Conservation (phyloP, 2,113 vertebrate species). For the Centrocercus urophasianus region DNA sequence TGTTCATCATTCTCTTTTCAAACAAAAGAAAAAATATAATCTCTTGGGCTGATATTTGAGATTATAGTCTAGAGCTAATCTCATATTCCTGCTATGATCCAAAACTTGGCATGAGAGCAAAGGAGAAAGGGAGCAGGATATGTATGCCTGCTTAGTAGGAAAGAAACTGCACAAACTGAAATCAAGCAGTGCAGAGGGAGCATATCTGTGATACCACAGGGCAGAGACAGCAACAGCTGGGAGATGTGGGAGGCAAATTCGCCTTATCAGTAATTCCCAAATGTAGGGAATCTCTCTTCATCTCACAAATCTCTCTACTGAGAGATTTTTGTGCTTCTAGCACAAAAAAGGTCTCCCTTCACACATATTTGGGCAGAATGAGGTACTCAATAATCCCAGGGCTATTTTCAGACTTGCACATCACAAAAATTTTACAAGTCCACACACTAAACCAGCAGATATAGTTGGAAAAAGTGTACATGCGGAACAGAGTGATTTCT, state of each 20-base stretch:
- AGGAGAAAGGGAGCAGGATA: neutral
- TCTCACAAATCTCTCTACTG: neutral
- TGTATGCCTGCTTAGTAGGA: neutral
- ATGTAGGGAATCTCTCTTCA: rapidly evolving
- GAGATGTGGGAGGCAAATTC: neutral
- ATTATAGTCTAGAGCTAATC: neutral
- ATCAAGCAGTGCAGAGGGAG: neutral
- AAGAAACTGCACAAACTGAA: neutral
- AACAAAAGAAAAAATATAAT: neutral
- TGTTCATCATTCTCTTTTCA: neutral
- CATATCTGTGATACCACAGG: rapidly evolving
- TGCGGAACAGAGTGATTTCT: neutral
- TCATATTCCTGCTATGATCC: neutral
- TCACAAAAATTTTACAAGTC: neutral
- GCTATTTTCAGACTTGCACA: neutral
- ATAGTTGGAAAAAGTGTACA: neutral
- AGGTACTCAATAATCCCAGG: neutral
- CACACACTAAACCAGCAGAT: neutral
- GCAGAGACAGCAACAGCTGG: neutral
- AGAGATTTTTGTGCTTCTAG: neutral
- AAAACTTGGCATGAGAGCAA: neutral
- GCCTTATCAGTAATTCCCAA: neutral
- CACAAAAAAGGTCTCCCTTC: neutral
- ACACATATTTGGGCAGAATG: rapidly evolving
- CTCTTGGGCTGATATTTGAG: neutral